Evolutionary conservation across 1,140 invertebrate species (phyloP).

Genomic region (Camponotus vicinus): DNA sequence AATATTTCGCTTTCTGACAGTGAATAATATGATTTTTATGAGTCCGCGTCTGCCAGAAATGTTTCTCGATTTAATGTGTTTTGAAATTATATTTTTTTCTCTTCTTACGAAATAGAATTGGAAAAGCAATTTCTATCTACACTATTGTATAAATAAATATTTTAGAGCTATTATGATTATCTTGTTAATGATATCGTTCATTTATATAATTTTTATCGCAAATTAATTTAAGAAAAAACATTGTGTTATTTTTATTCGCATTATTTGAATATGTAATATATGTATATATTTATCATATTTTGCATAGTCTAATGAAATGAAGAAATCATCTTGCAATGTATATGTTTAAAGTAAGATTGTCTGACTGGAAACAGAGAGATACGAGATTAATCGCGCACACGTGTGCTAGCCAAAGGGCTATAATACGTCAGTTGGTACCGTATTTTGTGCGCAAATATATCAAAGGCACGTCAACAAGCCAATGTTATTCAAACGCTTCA

Average conservation of each 20-base stretch:
- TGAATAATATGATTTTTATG: constrained; percentile 50
- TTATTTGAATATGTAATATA: neutral
- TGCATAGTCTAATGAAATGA: neutral
- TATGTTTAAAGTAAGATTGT: neutral
- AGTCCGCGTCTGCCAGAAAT: neutral
- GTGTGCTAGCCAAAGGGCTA: constrained; percentile 3
- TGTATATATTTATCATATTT: neutral
- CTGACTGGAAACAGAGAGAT: neutral
- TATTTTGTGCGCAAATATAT: constrained; percentile 61
- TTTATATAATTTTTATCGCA: neutral
- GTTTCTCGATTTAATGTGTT: neutral
- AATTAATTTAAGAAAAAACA: neutral
- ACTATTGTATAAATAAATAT: neutral
- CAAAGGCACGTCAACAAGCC: constrained; percentile 30
- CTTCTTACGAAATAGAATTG: neutral
- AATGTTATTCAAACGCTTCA: constrained; percentile 36
- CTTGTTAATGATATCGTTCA: neutral
- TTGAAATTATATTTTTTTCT: constrained; percentile 34
- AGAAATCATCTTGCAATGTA: neutral
- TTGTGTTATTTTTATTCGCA: neutral
- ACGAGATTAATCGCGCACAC: constrained; percentile 15
- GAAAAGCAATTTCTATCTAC: constrained; percentile 11
- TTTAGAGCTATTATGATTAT: neutral
- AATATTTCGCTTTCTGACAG: constrained; percentile 20
- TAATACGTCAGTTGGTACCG: constrained; percentile 23